Conservation (phyloP, 2,113 vertebrate species). For the Gavialis gangeticus region DNA sequence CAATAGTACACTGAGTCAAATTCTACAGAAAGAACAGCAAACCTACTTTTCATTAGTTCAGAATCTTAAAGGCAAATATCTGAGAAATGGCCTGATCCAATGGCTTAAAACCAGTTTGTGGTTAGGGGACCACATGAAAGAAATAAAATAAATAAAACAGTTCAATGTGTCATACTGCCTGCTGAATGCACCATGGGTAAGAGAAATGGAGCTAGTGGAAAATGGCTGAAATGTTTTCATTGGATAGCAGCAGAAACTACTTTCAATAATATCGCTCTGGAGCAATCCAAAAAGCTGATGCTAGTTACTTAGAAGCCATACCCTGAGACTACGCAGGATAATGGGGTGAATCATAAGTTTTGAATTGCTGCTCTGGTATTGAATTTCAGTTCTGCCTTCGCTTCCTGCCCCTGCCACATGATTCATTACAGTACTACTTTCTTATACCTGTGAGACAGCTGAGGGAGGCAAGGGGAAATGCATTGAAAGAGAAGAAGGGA, state of each 20-base stretch:
- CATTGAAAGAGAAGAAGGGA: neutral
- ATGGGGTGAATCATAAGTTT: neutral
- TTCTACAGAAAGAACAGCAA: neutral
- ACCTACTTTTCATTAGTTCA: neutral
- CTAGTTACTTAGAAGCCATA: neutral
- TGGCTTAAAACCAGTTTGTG: constrained; percentile 9
- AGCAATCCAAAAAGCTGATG: neutral
- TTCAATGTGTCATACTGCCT: accelerated
- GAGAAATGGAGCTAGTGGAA: constrained; percentile 20
- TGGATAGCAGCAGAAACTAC: neutral
- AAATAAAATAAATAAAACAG: neutral
- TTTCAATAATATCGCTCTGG: neutral
- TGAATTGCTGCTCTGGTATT: neutral
- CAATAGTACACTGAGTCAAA: neutral
- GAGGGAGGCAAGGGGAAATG: neutral
- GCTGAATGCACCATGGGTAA: neutral
- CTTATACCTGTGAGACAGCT: neutral
- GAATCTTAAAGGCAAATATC: neutral
- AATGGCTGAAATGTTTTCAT: neutral
- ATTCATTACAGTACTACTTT: neutral
- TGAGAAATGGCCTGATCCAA: neutral
- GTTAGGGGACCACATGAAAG: constrained; percentile 29
- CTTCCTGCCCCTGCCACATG: neutral
- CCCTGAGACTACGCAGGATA: neutral
- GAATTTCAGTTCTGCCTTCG: neutral